phyloP scores from a whole-genome alignment of 2,797 vertebrate genomes.

The Smutsia gigantea region DNA sequence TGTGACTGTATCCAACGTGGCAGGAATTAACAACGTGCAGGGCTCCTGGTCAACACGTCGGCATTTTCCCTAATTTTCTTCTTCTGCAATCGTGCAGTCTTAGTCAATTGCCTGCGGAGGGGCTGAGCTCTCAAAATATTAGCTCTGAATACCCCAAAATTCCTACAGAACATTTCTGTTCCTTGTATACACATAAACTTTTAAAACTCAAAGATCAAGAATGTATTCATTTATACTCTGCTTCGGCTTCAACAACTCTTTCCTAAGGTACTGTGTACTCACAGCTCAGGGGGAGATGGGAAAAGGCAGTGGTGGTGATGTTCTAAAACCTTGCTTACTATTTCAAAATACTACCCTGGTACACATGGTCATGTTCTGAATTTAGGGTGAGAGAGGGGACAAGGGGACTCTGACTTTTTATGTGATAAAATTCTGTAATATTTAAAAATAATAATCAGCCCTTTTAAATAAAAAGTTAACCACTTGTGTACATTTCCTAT shows the following conservation, averaged over 20 bases:
- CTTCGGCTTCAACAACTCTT: not conserved
- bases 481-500: not conserved
- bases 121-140: not conserved
- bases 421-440: not conserved
- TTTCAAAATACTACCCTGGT: not conserved
- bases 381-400: not conserved
- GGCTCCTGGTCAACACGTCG: not conserved
- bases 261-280: not conserved
- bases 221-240: not conserved
- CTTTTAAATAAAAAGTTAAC: not conserved
- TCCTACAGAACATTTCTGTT: not conserved
- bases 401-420: not conserved
- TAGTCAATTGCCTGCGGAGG: not conserved
- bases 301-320: not conserved
- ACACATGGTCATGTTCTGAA: not conserved
- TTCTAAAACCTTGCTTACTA: not conserved
- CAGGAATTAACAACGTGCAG: not conserved
- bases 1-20: not conserved
- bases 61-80: not conserved
- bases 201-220: not conserved
- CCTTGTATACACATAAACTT: not conserved
- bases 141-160: not conserved
- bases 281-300: not conserved
- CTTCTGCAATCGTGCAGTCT: not conserved
- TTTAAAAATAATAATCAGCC: not conserved